Conservation (phyloP, 2,113 vertebrate species). For the Clarias batrachus region DNA sequence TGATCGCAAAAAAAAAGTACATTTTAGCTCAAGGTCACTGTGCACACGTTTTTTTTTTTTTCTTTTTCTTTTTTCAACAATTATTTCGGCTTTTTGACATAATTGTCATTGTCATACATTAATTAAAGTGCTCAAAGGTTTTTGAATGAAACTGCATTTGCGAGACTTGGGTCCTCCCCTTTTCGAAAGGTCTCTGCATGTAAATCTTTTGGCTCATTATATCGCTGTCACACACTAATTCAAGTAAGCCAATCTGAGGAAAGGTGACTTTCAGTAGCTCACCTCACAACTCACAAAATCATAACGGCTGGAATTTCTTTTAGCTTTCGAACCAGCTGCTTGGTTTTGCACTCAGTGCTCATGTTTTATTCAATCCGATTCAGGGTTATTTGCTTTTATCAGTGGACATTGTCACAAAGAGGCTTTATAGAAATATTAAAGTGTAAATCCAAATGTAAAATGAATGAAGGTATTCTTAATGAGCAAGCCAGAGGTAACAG, state of each 20-base stretch:
- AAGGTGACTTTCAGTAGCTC: conserved; percentile 34
- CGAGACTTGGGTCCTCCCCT: conserved; percentile 6
- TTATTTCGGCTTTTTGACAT: conserved; percentile 41
- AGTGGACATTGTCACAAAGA: neutral
- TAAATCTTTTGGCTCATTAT: conserved; percentile 34
- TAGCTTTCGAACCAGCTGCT: neutral
- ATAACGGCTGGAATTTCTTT: conserved; percentile 3
- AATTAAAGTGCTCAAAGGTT: conserved; percentile 44
- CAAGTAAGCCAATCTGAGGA: conserved; percentile 16
- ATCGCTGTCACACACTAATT: conserved; percentile 26
- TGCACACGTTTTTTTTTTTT: conserved; percentile 9
- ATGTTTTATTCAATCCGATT: neutral
- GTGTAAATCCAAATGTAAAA: neutral
- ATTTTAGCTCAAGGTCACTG: conserved; percentile 57
- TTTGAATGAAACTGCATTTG: conserved; percentile 34
- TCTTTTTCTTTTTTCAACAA: conserved; percentile 6
- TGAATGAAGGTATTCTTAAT: neutral
- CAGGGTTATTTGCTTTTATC: neutral
- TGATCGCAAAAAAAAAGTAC: conserved; percentile 40
- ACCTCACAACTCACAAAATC: neutral
- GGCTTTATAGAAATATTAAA: neutral
- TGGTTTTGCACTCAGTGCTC: neutral
- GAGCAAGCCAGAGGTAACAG: neutral
- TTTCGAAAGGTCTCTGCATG: conserved; percentile 29
- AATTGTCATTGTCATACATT: conserved; percentile 44